Conservation (phyloP, 30 jellyfish, hydroid and myxozoan genomes). For the Aurelia coerulea region DNA sequence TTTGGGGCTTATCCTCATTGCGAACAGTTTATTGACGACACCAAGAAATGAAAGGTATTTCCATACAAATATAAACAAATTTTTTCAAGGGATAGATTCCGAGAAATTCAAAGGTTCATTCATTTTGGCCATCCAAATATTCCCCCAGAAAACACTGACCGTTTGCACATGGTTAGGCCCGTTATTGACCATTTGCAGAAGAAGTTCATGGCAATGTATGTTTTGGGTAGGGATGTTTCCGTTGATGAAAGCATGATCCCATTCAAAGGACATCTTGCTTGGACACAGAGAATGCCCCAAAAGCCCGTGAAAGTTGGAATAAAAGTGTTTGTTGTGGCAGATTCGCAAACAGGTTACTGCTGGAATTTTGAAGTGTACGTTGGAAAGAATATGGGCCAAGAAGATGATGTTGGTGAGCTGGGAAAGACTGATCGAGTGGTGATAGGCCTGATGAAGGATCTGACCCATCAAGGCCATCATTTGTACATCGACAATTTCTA, state of each 20-base stretch:
- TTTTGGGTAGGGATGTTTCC: conserved; percentile 39
- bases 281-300: conserved; percentile 68
- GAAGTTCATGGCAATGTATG: conserved; percentile 45
- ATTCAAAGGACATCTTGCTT: conserved; percentile 70
- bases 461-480: conserved; percentile 35
- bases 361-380: conserved; percentile 47
- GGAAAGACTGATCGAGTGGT: conserved; percentile 56
- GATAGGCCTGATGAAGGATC: conserved; percentile 21
- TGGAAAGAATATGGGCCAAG: background rate
- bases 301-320: conserved; percentile 78
- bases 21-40: conserved; percentile 9
- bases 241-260: conserved; percentile 80
- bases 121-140: conserved; percentile 45
- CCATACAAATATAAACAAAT: conserved; percentile 23
- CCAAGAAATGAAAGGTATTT: conserved; percentile 21
- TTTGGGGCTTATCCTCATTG: conserved; percentile 44
- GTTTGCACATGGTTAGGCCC: conserved; percentile 61
- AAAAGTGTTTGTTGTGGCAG: conserved; percentile 41
- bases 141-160: conserved; percentile 33
- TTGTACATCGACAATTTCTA: conserved; percentile 67
- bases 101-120: conserved; percentile 41
- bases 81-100: conserved; percentile 46
- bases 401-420: conserved; percentile 40
- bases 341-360: conserved; percentile 62
- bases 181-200: conserved; percentile 68